phyloP scores from a whole-genome alignment of 2,797 vertebrate genomes.

The Catamblyrhynchus diadema region DNA sequence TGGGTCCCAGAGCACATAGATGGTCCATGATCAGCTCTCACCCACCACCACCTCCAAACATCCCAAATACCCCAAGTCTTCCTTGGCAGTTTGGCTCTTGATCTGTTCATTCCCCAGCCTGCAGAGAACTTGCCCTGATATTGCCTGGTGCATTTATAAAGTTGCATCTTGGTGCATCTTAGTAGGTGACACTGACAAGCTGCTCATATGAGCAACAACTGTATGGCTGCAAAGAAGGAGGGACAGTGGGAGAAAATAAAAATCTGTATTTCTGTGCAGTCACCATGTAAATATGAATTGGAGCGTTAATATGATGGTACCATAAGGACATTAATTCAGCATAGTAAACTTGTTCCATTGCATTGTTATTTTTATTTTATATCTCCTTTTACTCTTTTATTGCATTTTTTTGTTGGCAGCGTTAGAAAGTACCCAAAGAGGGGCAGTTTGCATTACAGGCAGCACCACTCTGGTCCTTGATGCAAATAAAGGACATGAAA shows the following conservation, averaged over 20 bases:
- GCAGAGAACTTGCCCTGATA: neutral
- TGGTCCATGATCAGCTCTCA: neutral
- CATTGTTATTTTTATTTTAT: conserved; percentile 13
- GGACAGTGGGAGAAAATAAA: neutral
- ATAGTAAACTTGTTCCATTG: neutral
- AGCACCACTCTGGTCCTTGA: neutral
- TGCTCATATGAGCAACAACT: neutral
- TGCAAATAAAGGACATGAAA: neutral
- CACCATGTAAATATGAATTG: neutral
- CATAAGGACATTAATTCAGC: conserved; percentile 13
- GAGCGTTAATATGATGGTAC: neutral
- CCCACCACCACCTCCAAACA: neutral
- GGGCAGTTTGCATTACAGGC: neutral
- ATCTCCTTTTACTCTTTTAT: neutral
- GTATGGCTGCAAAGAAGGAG: neutral
- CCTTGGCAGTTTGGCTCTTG: neutral
- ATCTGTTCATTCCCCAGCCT: neutral
- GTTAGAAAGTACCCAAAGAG: neutral
- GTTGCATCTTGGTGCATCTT: neutral
- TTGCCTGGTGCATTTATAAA: neutral
- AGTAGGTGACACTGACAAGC: neutral
- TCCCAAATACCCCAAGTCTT: neutral
- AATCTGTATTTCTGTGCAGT: neutral
- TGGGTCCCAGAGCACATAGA: neutral
- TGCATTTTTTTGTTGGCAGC: neutral